Percentiles rank a stretch among this genome's conserved stretches.
Conservation (phyloP, 2,888 invertebrate genomes). For the Melitaea athalia region DNA sequence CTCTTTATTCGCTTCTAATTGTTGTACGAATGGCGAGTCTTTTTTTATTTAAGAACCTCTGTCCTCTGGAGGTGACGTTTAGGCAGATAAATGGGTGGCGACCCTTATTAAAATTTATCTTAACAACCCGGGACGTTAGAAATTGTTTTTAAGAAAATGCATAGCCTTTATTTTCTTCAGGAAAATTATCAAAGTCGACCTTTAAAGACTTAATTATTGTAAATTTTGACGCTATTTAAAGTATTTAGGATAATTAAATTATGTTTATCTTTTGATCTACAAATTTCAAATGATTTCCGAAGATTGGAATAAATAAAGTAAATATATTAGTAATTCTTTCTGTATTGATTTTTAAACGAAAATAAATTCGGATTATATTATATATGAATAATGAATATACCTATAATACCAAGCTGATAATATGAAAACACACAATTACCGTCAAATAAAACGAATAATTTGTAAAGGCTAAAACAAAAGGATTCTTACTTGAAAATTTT, state of each 20-base stretch:
- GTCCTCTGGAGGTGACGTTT: constrained; percentile 36
- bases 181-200: background rate
- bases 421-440: constrained; percentile 1
- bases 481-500: background rate
- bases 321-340: background rate
- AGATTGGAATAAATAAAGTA: background rate
- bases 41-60: constrained; percentile 23
- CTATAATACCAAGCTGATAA: background rate
- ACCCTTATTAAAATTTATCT: constrained; percentile 43
- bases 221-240: background rate
- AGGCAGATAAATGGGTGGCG: constrained; percentile 38
- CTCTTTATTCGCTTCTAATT: constrained; percentile 13
- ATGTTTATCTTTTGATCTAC: background rate
- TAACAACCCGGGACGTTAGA: constrained; percentile 16
- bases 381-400: no score
- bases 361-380: no score
- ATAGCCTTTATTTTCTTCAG: background rate
- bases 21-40: constrained; percentile 17
- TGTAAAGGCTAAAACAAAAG: constrained; percentile 5
- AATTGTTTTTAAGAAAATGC: constrained; percentile 17
- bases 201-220: background rate
- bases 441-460: constrained; percentile 19
- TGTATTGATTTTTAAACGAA: no score
- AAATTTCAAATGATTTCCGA: constrained; percentile 7
- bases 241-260: background rate